Evolutionary conservation across 1,140 invertebrate species (phyloP).

Genomic region (Atta cephalotes): DNA sequence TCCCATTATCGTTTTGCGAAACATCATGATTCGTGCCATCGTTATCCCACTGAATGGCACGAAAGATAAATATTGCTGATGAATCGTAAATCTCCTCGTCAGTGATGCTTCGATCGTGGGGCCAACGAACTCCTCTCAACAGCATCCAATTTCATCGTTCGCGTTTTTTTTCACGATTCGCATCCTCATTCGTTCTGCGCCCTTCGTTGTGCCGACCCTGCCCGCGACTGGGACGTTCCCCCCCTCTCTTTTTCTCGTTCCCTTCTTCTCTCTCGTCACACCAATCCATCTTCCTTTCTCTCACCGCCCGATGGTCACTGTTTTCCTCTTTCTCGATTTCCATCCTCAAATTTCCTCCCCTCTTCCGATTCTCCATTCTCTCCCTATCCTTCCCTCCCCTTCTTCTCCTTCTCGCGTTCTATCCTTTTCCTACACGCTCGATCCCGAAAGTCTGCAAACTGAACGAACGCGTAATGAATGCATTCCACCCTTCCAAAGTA

Average conservation of each 20-base stretch:
- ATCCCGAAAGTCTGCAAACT: conserved; percentile 76
- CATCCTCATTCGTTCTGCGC: conserved; percentile 68
- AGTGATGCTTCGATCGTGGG: conserved; percentile 14
- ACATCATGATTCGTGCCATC: not conserved
- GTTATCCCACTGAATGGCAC: not conserved
- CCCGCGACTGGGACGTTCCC: conserved; percentile 39
- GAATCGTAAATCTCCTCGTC: conserved; percentile 45
- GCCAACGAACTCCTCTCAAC: conserved; percentile 26
- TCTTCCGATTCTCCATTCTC: conserved; percentile 35
- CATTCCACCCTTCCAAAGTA: conserved; percentile 73
- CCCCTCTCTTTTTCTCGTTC: conserved; percentile 19
- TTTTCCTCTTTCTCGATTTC: conserved; percentile 67
- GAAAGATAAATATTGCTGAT: conserved; percentile 25
- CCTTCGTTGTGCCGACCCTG: conserved; percentile 75
- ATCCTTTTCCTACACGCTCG: conserved; percentile 26
- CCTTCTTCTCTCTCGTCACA: conserved; percentile 72
- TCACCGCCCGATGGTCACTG: conserved; percentile 49
- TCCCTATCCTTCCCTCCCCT: not conserved
- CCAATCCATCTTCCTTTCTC: conserved; percentile 78
- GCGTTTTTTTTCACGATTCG: conserved; percentile 33
- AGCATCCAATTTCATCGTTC: conserved; percentile 29
- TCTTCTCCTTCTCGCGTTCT: not conserved
- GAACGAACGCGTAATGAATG: conserved; percentile 79
- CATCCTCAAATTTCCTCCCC: conserved; percentile 55
- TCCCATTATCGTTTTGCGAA: not conserved